Base-by-base conservation (phyloP, 1,140 invertebrate species). In the Geopemphigus sp. region DNA sequence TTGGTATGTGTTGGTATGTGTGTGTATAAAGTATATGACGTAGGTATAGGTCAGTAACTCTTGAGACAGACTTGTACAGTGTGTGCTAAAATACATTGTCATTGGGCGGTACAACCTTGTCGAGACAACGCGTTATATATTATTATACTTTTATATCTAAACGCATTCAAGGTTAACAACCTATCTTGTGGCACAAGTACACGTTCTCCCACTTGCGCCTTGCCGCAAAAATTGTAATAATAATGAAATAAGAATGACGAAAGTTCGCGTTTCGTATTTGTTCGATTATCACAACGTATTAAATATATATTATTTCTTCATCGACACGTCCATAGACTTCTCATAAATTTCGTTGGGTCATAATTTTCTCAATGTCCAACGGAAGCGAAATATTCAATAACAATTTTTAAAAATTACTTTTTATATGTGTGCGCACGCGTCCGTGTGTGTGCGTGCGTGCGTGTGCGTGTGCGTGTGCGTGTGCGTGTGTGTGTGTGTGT, bases 11-110 rank as follows among this genome's bases (percentile, higher is more conserved):
- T 24, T 2, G 3, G 22, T 24, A 11, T 8, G 47, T 29, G 24
- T 29, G 29, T 29, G 47, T 29, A 24, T 8, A 26, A 26, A 50
- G 22, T 50, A 47, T 63, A 66, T 50, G 45, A 68, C 45, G 68
- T 72, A 72, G 68, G 53, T 47, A 22, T 72, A 72, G 68, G 68
- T 72, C 68, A 72, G 68, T 72, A 72, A 72, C 68, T 72, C 24
- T 54, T 47, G 10, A 53, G 24, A 68, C 45, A 72, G 47, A 72
- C 50, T 17, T 29, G 47, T 72, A 54, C 24, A 19, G 68, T 12
- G 50, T 29, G 68, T 19, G 50, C 68, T 54, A 29, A 72, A 54
- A 53, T 54, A 72, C 50, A 72, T 54, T 54, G 68, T 54, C 68
- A 72, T 72, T 72, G 68, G 68, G 68, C 50, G 47, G 26, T 8